phyloP scores from a whole-genome alignment of 2,113 vertebrate genomes.

The Silurus glanis region DNA sequence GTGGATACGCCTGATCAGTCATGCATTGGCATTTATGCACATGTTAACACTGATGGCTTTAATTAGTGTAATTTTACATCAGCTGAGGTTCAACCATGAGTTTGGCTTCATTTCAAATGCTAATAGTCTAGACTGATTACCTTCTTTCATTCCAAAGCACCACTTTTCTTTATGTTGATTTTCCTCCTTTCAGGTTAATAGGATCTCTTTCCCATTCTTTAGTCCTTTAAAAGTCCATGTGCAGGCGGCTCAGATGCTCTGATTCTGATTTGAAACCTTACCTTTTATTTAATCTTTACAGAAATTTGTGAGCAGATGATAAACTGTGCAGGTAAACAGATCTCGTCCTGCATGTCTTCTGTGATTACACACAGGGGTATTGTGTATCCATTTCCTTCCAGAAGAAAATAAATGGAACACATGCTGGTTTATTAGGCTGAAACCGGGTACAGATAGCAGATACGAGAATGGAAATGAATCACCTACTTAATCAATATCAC shows the following conservation, averaged over 20 bases:
- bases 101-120: conserved; percentile 45
- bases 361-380: conserved; percentile 45
- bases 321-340: conserved; percentile 45
- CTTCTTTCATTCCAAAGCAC: conserved; percentile 55
- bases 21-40: conserved; percentile 42
- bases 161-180: conserved; percentile 56
- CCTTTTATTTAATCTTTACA: conserved; percentile 35
- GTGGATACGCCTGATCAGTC: conserved; percentile 44
- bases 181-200: conserved; percentile 57
- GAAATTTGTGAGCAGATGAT: conserved; percentile 49
- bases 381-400: conserved; percentile 1
- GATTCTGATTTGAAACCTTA: conserved; percentile 62
- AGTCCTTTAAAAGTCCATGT: conserved; percentile 37
- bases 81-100: conserved; percentile 49
- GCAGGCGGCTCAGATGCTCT: conserved; percentile 43
- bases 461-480: neutral
- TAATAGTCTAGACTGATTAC: conserved; percentile 54
- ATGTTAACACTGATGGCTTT: conserved; percentile 44
- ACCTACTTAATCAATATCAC: neutral
- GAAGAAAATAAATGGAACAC: neutral
- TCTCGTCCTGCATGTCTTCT: neutral
- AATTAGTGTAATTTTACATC: conserved; percentile 51
- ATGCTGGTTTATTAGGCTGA: neutral
- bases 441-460: neutral
- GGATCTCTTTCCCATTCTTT: conserved; percentile 29